phyloP scores from a whole-genome alignment of 2,797 vertebrate genomes.

The Taenioides sp. region DNA sequence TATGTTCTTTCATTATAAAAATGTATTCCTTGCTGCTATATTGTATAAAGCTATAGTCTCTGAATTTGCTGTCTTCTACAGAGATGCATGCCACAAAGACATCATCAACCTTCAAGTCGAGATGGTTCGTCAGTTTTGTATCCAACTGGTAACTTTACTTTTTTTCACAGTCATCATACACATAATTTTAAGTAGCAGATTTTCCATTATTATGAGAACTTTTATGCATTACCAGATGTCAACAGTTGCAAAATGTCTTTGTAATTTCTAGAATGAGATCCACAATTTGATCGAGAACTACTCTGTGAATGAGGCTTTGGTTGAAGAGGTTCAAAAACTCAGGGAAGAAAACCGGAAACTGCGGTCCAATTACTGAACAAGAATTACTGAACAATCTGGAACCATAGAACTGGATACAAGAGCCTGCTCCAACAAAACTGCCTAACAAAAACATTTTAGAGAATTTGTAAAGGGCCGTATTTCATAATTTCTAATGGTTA shows the following conservation, averaged over 20 bases:
- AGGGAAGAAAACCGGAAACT: constrained; percentile 92
- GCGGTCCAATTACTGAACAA: constrained; percentile 86
- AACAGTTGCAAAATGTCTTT: not conserved
- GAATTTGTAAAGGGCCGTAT: not conserved
- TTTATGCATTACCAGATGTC: not conserved
- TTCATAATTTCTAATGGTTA: not conserved
- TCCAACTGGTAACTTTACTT: constrained; percentile 95
- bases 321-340: constrained; percentile 93
- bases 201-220: not conserved
- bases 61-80: constrained; percentile 44
- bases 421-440: not conserved
- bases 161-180: constrained; percentile 25
- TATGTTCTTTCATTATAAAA: constrained; percentile 50
- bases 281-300: constrained; percentile 90
- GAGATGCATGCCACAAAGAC: constrained; percentile 91
- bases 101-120: constrained; percentile 97
- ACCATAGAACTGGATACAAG: not conserved
- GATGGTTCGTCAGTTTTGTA: constrained; percentile 97
- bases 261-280: constrained; percentile 87
- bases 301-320: constrained; percentile 90
- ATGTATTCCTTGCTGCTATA: not conserved
- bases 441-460: not conserved
- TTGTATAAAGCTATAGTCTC: not conserved
- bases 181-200: not conserved
- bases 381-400: not conserved